These are phyloP conservation scores for Euborellia annulipes DNA, from an alignment of 1,140 invertebrate genomes.

Conservation along the genomic window DNA sequence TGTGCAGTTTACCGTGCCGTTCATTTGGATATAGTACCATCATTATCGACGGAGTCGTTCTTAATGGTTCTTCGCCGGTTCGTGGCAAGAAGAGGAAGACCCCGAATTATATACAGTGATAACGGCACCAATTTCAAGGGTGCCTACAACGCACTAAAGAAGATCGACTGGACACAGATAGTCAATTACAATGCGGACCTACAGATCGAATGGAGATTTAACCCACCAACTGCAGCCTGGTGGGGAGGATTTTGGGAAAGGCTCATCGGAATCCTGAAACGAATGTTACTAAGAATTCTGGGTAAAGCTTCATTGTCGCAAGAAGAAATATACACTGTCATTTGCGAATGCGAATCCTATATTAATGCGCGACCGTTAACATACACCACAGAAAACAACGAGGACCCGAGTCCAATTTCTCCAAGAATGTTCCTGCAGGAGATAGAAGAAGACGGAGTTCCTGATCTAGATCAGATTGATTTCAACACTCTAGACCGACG, in stretches of 20 bases:
- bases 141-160: conserved; percentile 16
- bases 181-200: conserved; percentile 10
- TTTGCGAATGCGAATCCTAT: too few relatives aligned
- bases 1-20: conserved; percentile 23
- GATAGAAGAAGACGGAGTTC: too few relatives aligned
- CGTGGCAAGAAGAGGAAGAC: conserved; percentile 21
- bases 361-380: too few relatives aligned
- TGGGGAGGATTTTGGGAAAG: conserved; percentile 27
- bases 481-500: too few relatives aligned
- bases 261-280: conserved; percentile 20
- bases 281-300: conserved; percentile 11
- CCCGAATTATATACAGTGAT: conserved; percentile 24
- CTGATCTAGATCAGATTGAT: too few relatives aligned
- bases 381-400: too few relatives aligned
- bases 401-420: too few relatives aligned
- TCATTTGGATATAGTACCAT: conserved; percentile 22
- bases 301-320: too few relatives aligned
- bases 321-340: too few relatives aligned
- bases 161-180: conserved; percentile 19
- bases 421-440: too few relatives aligned
- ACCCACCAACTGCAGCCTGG: conserved; percentile 25
- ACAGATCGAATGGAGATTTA: conserved; percentile 26
- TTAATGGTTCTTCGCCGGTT: conserved; percentile 20
- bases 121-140: conserved; percentile 26
- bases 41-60: conserved; percentile 19